A percentile compares a stretch with the other conserved stretches of the same genome.
These are phyloP conservation scores for Cebus imitator DNA, from an alignment of 2,113 vertebrate genomes.

Conservation along the genomic window DNA sequence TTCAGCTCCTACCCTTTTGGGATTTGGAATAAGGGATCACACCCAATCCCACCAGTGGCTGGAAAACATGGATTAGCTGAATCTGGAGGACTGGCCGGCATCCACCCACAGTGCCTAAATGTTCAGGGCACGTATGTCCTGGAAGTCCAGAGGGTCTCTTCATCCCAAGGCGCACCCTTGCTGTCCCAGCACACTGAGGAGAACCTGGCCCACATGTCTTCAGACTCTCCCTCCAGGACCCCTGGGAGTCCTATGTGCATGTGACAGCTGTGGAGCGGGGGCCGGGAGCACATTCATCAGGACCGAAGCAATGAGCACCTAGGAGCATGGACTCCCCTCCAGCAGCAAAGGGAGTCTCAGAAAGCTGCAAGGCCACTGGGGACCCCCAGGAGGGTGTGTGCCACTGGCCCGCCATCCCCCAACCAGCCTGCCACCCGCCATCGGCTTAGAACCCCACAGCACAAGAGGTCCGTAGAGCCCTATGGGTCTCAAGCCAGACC, in stretches of 20 bases:
- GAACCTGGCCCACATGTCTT: neutral
- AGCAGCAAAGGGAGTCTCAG: neutral
- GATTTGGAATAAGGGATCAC: neutral
- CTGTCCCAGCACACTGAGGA: neutral
- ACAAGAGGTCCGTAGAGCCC: neutral
- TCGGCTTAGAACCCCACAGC: neutral
- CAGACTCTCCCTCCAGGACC: neutral
- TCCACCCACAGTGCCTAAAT: neutral
- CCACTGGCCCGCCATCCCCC: too few relatives aligned
- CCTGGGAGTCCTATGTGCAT: neutral
- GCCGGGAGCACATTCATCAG: neutral
- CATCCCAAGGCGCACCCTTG: fast-evolving
- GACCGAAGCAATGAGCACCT: neutral
- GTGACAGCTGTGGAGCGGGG: fast-evolving
- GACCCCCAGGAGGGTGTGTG: neutral
- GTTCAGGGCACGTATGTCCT: neutral
- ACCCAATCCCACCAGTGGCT: fast-evolving
- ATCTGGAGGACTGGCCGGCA: neutral
- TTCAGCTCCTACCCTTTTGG: neutral
- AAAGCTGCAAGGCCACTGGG: neutral
- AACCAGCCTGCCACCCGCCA: too few relatives aligned
- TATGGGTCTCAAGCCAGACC: neutral
- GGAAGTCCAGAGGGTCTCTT: fast-evolving
- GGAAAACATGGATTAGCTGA: neutral
- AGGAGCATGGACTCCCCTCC: neutral